Conservation (phyloP, 2,113 vertebrate species). For the Platichthys flesus region DNA sequence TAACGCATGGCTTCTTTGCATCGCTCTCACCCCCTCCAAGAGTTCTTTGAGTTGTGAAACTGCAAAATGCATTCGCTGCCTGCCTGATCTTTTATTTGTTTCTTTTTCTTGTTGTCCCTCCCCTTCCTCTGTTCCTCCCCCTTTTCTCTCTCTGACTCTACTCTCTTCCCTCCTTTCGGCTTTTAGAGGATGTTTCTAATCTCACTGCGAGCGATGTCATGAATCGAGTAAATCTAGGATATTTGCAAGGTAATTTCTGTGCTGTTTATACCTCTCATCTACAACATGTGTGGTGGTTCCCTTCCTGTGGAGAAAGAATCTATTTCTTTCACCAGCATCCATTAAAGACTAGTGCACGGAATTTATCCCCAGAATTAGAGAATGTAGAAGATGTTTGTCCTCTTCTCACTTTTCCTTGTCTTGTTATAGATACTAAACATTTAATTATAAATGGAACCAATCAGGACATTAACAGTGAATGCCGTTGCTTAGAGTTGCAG, state of each 20-base stretch:
- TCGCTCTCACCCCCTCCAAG: slow-evolving; percentile 36
- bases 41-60: slow-evolving; percentile 33
- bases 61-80: slow-evolving; percentile 61
- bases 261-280: slow-evolving; percentile 43
- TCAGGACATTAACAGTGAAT: slow-evolving; percentile 70
- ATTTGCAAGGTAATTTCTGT: slow-evolving; percentile 97
- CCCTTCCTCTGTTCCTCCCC: slow-evolving; percentile 5
- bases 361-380: slow-evolving; percentile 4
- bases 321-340: slow-evolving; percentile 66
- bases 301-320: slow-evolving; percentile 58
- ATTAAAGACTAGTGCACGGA: slow-evolving; percentile 26
- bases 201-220: slow-evolving; percentile 99
- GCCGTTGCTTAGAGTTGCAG: slow-evolving; percentile 82
- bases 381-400: neutral
- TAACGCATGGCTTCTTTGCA: slow-evolving; percentile 64
- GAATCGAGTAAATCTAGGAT: slow-evolving; percentile 99
- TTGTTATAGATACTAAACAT: neutral
- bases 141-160: slow-evolving; percentile 80
- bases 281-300: slow-evolving; percentile 53
- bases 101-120: slow-evolving; percentile 12
- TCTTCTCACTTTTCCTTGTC: neutral
- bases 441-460: slow-evolving; percentile 12
- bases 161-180: slow-evolving; percentile 84
- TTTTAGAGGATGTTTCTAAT: slow-evolving; percentile 99
- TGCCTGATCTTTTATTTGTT: slow-evolving; percentile 58